Evolutionary conservation across 1,140 invertebrate genomes (phyloP).

Genomic region (Arctopsyche grandis): DNA sequence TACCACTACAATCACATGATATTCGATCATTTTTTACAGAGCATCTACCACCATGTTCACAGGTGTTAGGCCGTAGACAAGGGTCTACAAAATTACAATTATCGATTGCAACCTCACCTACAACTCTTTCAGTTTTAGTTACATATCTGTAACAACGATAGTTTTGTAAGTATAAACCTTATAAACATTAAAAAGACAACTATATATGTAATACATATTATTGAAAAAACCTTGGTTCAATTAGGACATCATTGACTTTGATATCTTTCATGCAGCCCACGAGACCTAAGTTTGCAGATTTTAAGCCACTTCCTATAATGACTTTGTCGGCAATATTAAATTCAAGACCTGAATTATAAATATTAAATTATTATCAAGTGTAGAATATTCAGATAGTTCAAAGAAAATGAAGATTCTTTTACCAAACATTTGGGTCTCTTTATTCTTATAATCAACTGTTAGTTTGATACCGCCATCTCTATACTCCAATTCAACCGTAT

Average conservation of each 20-base stretch:
- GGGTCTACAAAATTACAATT: slow-evolving; percentile 92
- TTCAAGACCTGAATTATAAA: slow-evolving; percentile 61
- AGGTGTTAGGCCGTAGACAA: slow-evolving; percentile 87
- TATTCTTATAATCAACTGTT: slow-evolving; percentile 78
- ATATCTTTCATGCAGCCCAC: slow-evolving; percentile 92
- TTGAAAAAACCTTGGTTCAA: slow-evolving; percentile 70
- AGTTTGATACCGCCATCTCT: slow-evolving; percentile 77
- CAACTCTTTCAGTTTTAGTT: slow-evolving; percentile 81
- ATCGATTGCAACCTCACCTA: slow-evolving; percentile 89
- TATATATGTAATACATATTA: slow-evolving; percentile 1
- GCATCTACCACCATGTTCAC: slow-evolving; percentile 90
- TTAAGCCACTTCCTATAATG: slow-evolving; percentile 80
- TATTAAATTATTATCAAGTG: slow-evolving; percentile 11
- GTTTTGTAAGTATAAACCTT: neutral
- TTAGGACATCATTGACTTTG: slow-evolving; percentile 77
- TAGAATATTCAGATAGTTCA: neutral
- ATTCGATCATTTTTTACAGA: slow-evolving; percentile 87
- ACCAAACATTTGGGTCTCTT: slow-evolving; percentile 74
- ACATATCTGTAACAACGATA: slow-evolving; percentile 70
- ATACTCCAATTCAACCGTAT: slow-evolving; percentile 81
- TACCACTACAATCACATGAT: slow-evolving; percentile 88
- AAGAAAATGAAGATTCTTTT: slow-evolving; percentile 43
- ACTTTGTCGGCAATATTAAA: slow-evolving; percentile 71
- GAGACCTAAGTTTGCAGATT: slow-evolving; percentile 75
- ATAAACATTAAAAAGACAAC: neutral